A percentile compares a stretch with the other conserved stretches of the same genome.
phyloP scores from a whole-genome alignment of 2,113 vertebrate species.

The Ptilonorhynchus violaceus region DNA sequence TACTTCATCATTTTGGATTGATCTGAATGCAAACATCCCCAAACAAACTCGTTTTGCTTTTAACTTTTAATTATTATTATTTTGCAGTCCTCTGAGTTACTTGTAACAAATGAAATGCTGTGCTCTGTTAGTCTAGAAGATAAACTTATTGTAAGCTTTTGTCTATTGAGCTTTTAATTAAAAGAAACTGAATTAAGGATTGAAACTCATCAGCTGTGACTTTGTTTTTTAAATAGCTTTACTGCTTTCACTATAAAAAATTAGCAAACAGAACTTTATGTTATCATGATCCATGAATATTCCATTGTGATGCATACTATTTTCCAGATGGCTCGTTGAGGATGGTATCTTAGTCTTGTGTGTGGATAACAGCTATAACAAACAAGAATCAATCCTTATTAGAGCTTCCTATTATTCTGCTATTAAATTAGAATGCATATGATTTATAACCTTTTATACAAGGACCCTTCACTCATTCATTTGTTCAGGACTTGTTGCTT shows the following conservation, averaged over 20 bases:
- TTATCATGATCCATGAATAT: conserved; percentile 23
- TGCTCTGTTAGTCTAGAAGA: conserved; percentile 47
- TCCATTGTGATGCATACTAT: background rate
- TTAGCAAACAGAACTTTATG: background rate
- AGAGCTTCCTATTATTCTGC: background rate
- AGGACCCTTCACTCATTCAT: background rate
- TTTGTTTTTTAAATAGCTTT: conserved; percentile 35
- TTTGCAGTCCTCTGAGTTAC: background rate
- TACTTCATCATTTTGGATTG: background rate
- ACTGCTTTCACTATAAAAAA: conserved; percentile 9
- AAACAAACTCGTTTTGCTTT: background rate
- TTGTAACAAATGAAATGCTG: conserved; percentile 33
- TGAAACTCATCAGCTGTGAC: conserved; percentile 30
- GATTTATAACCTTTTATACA: background rate
- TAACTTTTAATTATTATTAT: background rate
- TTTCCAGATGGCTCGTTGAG: background rate
- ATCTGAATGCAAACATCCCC: background rate
- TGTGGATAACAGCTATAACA: background rate
- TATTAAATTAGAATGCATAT: background rate
- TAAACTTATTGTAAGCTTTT: conserved; percentile 43
- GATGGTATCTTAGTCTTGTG: background rate
- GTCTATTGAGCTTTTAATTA: conserved; percentile 61
- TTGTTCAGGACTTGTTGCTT: background rate
- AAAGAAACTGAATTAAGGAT: conserved; percentile 37
- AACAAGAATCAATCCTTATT: background rate